Conservation (phyloP, 2,113 vertebrate species). For the Callorhinus ursinus region DNA sequence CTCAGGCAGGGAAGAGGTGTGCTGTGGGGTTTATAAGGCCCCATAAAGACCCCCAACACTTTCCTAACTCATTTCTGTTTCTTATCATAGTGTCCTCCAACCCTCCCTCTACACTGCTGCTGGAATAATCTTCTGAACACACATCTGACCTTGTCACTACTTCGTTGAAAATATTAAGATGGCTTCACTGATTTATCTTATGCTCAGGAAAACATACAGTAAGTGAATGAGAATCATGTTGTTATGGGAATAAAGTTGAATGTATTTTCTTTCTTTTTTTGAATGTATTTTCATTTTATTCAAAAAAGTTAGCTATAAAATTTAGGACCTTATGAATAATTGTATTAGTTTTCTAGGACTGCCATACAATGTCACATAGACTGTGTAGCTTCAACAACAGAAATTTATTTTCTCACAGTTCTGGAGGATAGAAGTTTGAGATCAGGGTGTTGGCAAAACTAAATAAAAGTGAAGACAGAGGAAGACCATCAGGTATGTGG, state of each 20-base stretch:
- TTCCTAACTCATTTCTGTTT: not conserved
- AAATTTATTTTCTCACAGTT: conserved; percentile 13
- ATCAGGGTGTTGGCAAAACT: not conserved
- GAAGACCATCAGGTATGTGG: not conserved
- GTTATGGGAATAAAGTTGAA: not conserved
- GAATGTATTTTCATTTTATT: not conserved
- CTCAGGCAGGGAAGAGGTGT: not conserved
- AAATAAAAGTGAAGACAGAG: not conserved
- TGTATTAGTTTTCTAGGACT: not conserved
- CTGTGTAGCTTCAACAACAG: not conserved
- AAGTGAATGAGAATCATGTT: not conserved
- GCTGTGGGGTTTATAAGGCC: not conserved
- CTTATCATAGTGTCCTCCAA: not conserved
- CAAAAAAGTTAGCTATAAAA: not conserved
- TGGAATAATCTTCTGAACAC: not conserved
- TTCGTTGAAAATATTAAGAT: conserved; percentile 23
- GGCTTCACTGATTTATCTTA: not conserved
- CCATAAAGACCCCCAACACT: not conserved
- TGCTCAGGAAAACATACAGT: not conserved
- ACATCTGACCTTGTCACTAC: not conserved
- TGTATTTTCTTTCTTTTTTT: not conserved
- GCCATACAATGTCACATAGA: not conserved
- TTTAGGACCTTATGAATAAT: not conserved
- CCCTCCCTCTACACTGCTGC: not conserved
- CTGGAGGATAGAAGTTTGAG: not conserved